Evolutionary conservation across 2,888 invertebrate genomes (phyloP), one percentile per base, ranked within the genome.

Genomic region (Hemithea aestivaria): DNA sequence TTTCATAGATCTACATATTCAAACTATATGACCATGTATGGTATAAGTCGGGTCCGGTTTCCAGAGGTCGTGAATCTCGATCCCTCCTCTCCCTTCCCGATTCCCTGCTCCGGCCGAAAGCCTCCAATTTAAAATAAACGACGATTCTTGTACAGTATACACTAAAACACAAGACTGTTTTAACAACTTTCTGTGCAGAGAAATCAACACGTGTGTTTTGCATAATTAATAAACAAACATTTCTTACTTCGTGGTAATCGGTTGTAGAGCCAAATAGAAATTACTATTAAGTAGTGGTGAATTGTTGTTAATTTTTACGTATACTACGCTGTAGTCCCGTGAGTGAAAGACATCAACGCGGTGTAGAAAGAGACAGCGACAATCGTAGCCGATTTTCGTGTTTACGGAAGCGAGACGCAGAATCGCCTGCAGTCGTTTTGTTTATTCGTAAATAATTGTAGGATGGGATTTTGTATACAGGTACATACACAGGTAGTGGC

Each of bases 281-380:
- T 11, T 20, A 2, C 2, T 2, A n/a, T 23, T 8, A 5, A 5
- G 16, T 10, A 9, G n/a, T 7, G 6, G 6, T 4, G 23, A 20
- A 23, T 50, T 37, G 42, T 56, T 48, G 53, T 34, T 33, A 20
- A 7, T 38, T 45, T 62, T 59, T 46, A 38, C 56, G 33, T 76
- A 60, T 73, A 66, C 77, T 74, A 51, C 53, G 47, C 43, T 37
- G 34, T 55, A 62, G 66, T 60, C 40, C 63, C 66, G 61, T 63
- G 65, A 75, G 66, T 64, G 81, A 84, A 84, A 83, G 85, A 85
- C 81, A 76, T 85, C 81, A 83, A 84, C 84, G 84, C 73, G 66
- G 64, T 53, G 51, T 62, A 47, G 58, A 72, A 59, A 56, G 76
- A 68, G 79, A 80, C 50, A 50, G 53, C 51, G 42, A 51, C 40